These are phyloP conservation scores for Cremastinae sp. DNA, from an alignment of 2,888 invertebrate genomes.

Conservation along the genomic window DNA sequence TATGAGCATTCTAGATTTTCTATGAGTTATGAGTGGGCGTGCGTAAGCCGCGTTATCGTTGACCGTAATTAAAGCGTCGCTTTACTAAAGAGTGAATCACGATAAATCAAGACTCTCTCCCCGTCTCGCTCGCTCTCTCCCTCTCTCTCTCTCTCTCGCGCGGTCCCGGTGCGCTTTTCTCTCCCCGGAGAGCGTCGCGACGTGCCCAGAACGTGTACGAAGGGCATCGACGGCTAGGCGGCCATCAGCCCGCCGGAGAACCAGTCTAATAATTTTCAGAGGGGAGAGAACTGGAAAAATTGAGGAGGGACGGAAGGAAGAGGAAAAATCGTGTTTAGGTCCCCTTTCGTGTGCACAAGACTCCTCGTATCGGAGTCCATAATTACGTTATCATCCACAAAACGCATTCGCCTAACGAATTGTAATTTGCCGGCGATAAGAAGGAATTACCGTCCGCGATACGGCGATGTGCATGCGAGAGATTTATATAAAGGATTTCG, in stretches of 20 bases:
- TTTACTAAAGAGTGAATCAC: slow-evolving; percentile 71
- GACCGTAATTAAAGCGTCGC: slow-evolving; percentile 73
- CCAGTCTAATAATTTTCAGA: slow-evolving; percentile 50
- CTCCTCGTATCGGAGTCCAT: slow-evolving; percentile 64
- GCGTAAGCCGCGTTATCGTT: slow-evolving; percentile 74
- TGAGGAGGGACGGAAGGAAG: slow-evolving; percentile 2
- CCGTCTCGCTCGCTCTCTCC: background rate
- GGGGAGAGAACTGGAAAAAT: slow-evolving; percentile 26
- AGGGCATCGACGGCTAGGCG: background rate
- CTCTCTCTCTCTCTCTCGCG: slow-evolving; percentile 7
- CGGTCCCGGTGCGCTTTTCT: background rate
- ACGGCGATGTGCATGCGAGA: slow-evolving; percentile 53
- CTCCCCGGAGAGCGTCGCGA: slow-evolving; percentile 23
- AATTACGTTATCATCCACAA: slow-evolving; percentile 73
- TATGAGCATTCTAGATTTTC: slow-evolving; percentile 66
- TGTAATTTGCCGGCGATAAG: slow-evolving; percentile 72
- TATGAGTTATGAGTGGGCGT: slow-evolving; percentile 71
- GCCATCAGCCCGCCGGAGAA: slow-evolving; percentile 1
- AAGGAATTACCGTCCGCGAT: slow-evolving; percentile 66
- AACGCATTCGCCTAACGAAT: slow-evolving; percentile 74
- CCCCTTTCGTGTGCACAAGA: slow-evolving; percentile 22
- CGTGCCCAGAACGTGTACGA: slow-evolving; percentile 12
- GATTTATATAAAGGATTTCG: slow-evolving; percentile 47
- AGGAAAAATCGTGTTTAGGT: slow-evolving; percentile 16
- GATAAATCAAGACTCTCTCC: slow-evolving; percentile 66